Evolutionary conservation across 2,797 vertebrate genomes (phyloP).

Genomic region (Notamacropus eugenii): DNA sequence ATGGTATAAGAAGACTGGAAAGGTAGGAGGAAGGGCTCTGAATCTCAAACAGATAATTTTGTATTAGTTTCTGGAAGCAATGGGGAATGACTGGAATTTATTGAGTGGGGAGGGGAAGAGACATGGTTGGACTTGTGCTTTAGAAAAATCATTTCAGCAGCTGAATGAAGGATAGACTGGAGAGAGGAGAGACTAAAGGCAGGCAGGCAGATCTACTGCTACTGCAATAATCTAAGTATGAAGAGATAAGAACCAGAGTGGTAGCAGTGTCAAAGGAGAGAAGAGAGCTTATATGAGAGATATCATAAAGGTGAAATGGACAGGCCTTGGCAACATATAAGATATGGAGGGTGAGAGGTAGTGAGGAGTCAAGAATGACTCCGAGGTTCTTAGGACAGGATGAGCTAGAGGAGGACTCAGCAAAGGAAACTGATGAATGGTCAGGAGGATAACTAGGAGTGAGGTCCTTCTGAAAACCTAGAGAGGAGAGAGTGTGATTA

Average conservation of each 20-base stretch:
- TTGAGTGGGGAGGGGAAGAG: no score
- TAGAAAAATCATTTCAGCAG: no score
- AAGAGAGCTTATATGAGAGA: not conserved
- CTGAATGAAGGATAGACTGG: not conserved
- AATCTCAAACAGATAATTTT: not conserved
- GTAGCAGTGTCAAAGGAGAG: not conserved
- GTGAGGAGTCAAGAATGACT: not conserved
- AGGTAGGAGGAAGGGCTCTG: not conserved
- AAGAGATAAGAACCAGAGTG: not conserved
- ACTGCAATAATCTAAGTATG: not conserved
- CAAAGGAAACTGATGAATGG: not conserved
- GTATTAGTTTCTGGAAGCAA: no score
- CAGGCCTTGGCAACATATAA: not conserved
- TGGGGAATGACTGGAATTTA: not conserved
- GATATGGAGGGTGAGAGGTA: not conserved
- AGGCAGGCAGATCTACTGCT: not conserved
- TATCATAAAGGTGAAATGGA: not conserved
- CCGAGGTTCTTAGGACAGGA: no score
- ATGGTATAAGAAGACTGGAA: not conserved
- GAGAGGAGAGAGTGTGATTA: not conserved
- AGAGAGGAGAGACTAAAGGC: not conserved
- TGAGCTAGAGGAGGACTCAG: not conserved
- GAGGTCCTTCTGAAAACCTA: not conserved
- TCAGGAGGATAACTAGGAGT: not conserved
- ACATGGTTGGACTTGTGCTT: no score